Conservation (phyloP, 2,113 vertebrate genomes). For the Lycaon pictus region DNA sequence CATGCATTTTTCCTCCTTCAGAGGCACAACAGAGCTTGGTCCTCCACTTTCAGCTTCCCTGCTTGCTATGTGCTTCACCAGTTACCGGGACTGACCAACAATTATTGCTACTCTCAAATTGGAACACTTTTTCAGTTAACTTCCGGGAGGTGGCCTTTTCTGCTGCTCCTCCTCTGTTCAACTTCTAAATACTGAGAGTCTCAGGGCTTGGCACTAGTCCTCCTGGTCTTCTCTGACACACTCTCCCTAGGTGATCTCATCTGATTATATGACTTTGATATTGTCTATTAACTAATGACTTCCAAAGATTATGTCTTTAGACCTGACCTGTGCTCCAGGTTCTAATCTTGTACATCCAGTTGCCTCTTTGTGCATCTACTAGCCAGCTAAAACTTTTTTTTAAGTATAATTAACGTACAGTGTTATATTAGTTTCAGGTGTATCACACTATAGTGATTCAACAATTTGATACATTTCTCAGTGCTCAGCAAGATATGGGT, state of each 20-base stretch:
- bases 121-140: not conserved
- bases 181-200: not conserved
- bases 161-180: not conserved
- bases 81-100: not conserved
- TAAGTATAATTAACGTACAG: not conserved
- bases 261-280: not conserved
- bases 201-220: not conserved
- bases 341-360: not conserved
- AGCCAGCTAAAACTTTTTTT: not conserved
- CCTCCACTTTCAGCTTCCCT: not conserved
- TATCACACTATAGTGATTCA: not conserved
- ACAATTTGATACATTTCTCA: not conserved
- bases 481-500: not conserved
- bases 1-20: not conserved
- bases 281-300: not conserved
- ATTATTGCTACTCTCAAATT: not conserved
- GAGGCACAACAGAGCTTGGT: not conserved
- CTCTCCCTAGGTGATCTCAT: not conserved
- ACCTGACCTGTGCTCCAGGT: not conserved
- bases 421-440: not conserved
- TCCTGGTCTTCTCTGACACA: not conserved
- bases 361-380: not conserved
- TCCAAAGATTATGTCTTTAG: not conserved
- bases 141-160: not conserved
- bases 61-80: not conserved